Percentiles rank a stretch among this genome's conserved stretches.
Evolutionary conservation across 2,888 invertebrate genomes (phyloP).

Genomic region (Lumbricus terrestris): DNA sequence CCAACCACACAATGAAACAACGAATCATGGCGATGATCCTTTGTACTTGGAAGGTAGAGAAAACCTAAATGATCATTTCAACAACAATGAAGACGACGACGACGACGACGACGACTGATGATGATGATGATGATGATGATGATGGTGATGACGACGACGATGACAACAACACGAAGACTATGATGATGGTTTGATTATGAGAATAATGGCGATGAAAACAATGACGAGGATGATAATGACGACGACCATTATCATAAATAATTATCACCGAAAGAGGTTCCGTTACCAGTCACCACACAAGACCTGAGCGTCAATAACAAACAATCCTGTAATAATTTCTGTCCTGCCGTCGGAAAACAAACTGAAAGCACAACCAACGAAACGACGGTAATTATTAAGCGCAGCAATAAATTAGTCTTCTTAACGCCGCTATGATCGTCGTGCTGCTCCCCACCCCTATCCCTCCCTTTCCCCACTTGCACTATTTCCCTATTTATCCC

Average conservation of each 20-base stretch:
- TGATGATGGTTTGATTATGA: no score
- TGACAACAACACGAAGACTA: background rate
- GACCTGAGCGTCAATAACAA: background rate
- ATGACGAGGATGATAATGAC: background rate
- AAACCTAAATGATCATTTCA: background rate
- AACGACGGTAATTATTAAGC: background rate
- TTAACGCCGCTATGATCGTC: background rate
- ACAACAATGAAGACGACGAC: background rate
- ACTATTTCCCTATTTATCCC: background rate
- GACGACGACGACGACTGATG: background rate
- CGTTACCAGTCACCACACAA: background rate
- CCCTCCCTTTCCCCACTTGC: background rate
- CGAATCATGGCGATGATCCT: background rate
- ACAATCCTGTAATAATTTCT: background rate
- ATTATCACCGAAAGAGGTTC: background rate
- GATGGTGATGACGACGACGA: background rate
- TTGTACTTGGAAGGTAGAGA: background rate
- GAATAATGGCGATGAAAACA: background rate
- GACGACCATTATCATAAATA: background rate
- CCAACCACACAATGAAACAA: background rate
- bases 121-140: background rate
- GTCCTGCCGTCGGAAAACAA: background rate
- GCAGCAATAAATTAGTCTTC: background rate
- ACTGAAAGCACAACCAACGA: background rate
- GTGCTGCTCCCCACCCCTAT: background rate